phyloP scores from a whole-genome alignment of 2,113 vertebrate species.

The Erinaceus europaeus region DNA sequence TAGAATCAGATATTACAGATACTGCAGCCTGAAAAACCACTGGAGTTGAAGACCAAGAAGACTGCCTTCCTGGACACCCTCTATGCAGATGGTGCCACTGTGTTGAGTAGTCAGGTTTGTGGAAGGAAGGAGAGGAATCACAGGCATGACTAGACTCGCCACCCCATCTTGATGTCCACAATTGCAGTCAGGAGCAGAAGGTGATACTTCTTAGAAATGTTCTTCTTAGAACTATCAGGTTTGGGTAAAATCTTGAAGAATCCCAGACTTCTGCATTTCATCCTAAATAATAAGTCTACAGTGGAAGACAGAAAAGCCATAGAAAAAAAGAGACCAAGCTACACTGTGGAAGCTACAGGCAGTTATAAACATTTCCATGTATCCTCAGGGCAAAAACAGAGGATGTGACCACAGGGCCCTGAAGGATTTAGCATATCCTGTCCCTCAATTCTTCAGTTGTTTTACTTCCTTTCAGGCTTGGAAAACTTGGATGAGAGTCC shows the following conservation, averaged over 20 bases:
- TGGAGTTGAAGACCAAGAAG: neutral
- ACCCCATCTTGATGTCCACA: fast-evolving
- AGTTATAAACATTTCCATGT: constrained; percentile 48
- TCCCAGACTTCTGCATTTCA: neutral
- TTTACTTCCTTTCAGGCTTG: constrained; percentile 14
- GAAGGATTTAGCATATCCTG: neutral
- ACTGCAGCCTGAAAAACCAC: neutral
- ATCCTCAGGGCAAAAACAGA: neutral
- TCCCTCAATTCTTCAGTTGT: neutral
- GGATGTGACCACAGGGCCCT: neutral
- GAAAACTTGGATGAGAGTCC: constrained; percentile 7
- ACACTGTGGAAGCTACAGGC: constrained; percentile 10
- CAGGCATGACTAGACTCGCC: neutral
- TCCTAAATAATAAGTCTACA: neutral
- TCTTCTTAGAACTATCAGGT: neutral
- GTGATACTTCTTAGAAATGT: neutral
- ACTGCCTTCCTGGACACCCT: neutral
- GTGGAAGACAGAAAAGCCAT: neutral
- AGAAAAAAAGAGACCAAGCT: constrained; percentile 8
- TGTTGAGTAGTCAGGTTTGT: too few species aligned
- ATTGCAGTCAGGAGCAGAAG: neutral
- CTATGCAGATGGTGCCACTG: fast-evolving
- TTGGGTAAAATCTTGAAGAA: neutral
- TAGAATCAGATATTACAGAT: neutral
- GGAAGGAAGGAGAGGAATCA: too few species aligned